A percentile compares a stretch with the other conserved stretches of the same genome.
These are phyloP conservation scores for Potamilus streckersoni DNA, from an alignment of 1,140 invertebrate species.

Conservation along the genomic window DNA sequence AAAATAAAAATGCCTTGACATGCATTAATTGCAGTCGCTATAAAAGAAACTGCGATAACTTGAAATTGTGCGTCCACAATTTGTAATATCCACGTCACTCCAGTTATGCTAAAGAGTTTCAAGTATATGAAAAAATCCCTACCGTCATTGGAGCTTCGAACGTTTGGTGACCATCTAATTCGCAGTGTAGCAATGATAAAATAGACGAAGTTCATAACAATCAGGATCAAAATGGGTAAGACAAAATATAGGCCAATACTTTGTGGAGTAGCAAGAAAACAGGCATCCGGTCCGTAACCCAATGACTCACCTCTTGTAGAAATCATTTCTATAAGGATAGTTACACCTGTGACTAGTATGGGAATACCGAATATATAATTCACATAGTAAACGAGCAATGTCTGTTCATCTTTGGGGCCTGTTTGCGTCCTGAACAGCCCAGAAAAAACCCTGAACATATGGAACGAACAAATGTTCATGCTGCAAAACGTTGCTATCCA, in stretches of 20 bases:
- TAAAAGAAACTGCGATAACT: not conserved
- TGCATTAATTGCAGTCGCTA: slow-evolving; percentile 7
- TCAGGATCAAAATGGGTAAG: not conserved
- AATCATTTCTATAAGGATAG: not conserved
- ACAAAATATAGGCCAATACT: slow-evolving; percentile 1
- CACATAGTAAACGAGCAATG: not conserved
- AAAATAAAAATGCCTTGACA: slow-evolving; percentile 16
- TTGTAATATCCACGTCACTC: slow-evolving; percentile 2
- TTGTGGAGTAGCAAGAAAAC: slow-evolving; percentile 3
- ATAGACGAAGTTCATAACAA: not conserved
- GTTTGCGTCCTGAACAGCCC: not conserved
- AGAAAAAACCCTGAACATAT: slow-evolving; percentile 7
- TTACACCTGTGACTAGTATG: slow-evolving; percentile 1
- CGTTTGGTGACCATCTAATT: not conserved
- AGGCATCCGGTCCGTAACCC: slow-evolving; percentile 5
- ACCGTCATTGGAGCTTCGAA: not conserved
- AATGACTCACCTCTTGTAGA: not conserved
- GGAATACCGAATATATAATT: slow-evolving; percentile 11
- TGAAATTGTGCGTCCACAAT: slow-evolving; percentile 4
- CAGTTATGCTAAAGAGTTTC: slow-evolving; percentile 11
- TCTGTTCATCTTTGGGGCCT: not conserved
- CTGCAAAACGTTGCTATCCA: slow-evolving; percentile 9
- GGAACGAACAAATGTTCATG: slow-evolving; percentile 14
- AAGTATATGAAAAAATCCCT: slow-evolving; percentile 6
- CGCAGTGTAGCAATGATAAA: not conserved